These are phyloP conservation scores for Crypturellus tataupa DNA, from an alignment of 2,797 vertebrate species.

Conservation along the genomic window DNA sequence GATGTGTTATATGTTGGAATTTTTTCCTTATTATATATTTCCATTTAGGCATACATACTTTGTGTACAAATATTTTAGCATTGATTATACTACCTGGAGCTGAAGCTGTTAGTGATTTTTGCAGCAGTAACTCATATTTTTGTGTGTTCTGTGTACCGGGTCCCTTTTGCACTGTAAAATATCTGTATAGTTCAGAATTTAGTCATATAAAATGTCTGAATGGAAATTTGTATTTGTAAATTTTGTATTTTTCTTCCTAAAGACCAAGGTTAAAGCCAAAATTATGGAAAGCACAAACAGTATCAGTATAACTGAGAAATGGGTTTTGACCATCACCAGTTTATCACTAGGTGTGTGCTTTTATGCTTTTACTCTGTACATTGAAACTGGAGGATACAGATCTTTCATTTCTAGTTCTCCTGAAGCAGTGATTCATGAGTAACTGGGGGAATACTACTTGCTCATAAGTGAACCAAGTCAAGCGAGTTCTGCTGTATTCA, in stretches of 20 bases:
- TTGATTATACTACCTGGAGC: not conserved
- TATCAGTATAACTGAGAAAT: not conserved
- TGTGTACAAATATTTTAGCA: not conserved
- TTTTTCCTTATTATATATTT: not conserved
- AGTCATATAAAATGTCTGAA: not conserved
- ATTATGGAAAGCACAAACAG: not conserved
- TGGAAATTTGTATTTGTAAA: fast-evolving
- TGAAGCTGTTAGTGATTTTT: not conserved
- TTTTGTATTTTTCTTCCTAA: not conserved
- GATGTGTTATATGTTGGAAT: not conserved
- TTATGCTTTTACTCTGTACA: not conserved
- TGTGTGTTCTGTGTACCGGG: not conserved
- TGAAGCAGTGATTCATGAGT: not conserved
- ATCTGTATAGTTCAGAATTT: not conserved
- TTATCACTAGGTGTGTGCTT: not conserved
- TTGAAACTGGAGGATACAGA: not conserved
- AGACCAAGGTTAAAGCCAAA: not conserved
- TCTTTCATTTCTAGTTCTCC: not conserved
- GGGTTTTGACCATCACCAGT: not conserved
- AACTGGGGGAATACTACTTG: not conserved
- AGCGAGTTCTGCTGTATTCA: not conserved
- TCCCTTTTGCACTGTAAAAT: not conserved
- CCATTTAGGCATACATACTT: not conserved
- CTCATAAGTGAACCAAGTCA: not conserved
- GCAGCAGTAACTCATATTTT: not conserved